Percentiles rank a stretch among this genome's conserved stretches.
These are phyloP conservation scores for Bungarus multicinctus DNA, from an alignment of 2,113 vertebrate species.

Conservation along the genomic window DNA sequence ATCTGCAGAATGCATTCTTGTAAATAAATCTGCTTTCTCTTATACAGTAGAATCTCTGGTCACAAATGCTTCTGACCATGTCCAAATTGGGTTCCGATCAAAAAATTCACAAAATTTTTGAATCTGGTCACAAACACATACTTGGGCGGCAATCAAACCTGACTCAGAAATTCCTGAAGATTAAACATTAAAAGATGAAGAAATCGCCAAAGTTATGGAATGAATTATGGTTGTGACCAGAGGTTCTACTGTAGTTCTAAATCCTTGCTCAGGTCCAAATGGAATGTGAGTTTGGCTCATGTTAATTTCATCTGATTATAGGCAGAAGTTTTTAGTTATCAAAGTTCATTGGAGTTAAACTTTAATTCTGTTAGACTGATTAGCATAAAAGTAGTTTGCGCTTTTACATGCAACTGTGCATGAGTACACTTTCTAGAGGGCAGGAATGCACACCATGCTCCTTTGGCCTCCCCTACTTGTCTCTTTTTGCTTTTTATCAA, in stretches of 20 bases:
- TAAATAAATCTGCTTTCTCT: neutral
- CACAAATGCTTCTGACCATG: too few species aligned
- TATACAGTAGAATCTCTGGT: too few species aligned
- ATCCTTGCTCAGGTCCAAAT: neutral
- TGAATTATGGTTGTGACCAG: too few species aligned
- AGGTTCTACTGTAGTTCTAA: neutral
- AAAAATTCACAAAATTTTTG: too few species aligned
- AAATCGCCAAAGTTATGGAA: too few species aligned
- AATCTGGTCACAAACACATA: too few species aligned
- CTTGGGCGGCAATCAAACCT: too few species aligned
- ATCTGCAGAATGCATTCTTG: neutral
- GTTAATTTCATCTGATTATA: neutral
- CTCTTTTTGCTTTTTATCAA: neutral
- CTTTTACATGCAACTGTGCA: neutral
- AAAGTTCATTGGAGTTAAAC: neutral
- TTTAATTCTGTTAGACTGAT: neutral
- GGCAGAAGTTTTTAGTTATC: neutral
- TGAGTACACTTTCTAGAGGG: neutral
- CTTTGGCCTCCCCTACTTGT: neutral
- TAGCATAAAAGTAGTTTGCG: neutral
- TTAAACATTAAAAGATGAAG: too few species aligned
- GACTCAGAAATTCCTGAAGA: too few species aligned
- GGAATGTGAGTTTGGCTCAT: neutral
- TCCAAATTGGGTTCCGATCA: too few species aligned
- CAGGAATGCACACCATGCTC: neutral